Base-by-base conservation (phyloP, 2,888 invertebrate genomes). In the Brenthis daphne region DNA sequence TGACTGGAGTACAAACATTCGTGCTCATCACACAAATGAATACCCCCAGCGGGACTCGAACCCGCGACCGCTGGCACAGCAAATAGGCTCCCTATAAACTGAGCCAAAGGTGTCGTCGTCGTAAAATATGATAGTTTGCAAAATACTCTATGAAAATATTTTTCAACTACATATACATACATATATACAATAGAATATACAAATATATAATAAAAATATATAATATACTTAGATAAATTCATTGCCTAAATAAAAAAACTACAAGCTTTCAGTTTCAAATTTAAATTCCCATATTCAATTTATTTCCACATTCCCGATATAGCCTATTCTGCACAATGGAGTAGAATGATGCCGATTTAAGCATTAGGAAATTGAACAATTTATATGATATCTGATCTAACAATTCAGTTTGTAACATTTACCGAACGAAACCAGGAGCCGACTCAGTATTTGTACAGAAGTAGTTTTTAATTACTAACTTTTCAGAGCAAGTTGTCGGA, bases 401-500 rank as follows among this genome's bases (percentile, higher is more conserved):
- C 29, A 56, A 57, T 57, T 57, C 43, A 37, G 68, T 48, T 56
- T 43, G 67, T 56, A 54, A 53, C 68, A 11, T 33, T 37, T 55
- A 43, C 53, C n/a, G 47, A 65, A 47, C 65, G 20, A 47, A 58
- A 51, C 51, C 65, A 12, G 65, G 12, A 61, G 65, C 65, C 4
- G 56, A 63, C 47, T 61, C 29, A 29, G 51, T 69, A 43, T 65
- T 67, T 70, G 63, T 68, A 51, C 29, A 43, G 58, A 55, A 70
- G 64, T 53, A 70, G 67, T 68, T 71, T 74, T 74, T 75, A 75
- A 74, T 75, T 75, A 73, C 67, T 57, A 72, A 73, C 75, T 74
- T 70, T 69, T 65, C 65, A 69, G 66, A 65, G 47, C 57, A 68
- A 68, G 48, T 70, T 64, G 64, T 67, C 56, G 68, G 57, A 65